These are phyloP conservation scores for Tylochromis polylepis DNA, from an alignment of 2,113 vertebrate species.

Conservation along the genomic window DNA sequence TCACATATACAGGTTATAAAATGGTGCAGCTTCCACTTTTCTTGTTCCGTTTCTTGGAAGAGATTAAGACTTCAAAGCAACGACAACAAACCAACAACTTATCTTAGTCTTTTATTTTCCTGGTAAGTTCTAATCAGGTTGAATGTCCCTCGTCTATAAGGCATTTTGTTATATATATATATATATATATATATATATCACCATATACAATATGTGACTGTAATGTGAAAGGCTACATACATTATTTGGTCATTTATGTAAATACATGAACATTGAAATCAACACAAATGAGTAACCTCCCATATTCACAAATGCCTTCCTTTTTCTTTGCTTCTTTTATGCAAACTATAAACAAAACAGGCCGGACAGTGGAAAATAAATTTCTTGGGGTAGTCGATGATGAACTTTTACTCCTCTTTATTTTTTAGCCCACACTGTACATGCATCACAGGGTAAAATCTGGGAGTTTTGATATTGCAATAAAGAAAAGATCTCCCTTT, in stretches of 20 bases:
- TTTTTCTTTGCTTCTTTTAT: conserved; percentile 26
- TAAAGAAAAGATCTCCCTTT: conserved; percentile 15
- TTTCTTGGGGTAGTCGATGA: not conserved
- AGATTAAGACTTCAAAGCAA: not conserved
- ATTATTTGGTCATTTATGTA: conserved; percentile 77
- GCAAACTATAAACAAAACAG: conserved; percentile 53
- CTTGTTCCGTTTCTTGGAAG: not conserved
- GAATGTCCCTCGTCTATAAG: conserved; percentile 75
- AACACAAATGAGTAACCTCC: conserved; percentile 57
- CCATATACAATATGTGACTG: conserved; percentile 68
- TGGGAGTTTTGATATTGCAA: conserved; percentile 42
- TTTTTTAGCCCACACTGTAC: conserved; percentile 38
- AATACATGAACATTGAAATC: conserved; percentile 63
- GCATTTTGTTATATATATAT: conserved; percentile 64
- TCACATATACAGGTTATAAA: not conserved
- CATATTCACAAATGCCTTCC: conserved; percentile 39
- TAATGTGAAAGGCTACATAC: conserved; percentile 74
- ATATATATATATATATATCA: conserved; percentile 43
- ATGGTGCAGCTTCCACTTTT: not conserved
- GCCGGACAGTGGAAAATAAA: conserved; percentile 28
- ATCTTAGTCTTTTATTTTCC: conserved; percentile 59
- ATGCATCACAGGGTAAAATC: conserved; percentile 47
- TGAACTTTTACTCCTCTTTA: conserved; percentile 1
- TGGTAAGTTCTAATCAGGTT: conserved; percentile 72
- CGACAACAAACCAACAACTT: conserved; percentile 20